A percentile compares a stretch with the other conserved stretches of the same genome.
Conservation (phyloP, 2,797 vertebrate genomes). For the Myotis findleyi region DNA sequence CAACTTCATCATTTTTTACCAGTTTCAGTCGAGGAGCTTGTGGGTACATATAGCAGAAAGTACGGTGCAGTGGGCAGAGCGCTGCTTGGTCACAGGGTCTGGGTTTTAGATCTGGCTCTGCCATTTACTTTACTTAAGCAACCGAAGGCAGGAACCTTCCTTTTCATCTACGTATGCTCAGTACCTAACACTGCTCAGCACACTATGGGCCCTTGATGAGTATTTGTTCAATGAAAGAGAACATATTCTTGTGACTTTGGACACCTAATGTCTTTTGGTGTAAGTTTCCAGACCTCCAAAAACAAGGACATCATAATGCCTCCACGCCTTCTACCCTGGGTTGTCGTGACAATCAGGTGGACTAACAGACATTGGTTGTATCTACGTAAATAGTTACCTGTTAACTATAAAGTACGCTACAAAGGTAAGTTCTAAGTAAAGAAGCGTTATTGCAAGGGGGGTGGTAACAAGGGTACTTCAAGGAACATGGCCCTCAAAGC, state of each 20-base stretch:
- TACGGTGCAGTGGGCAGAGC: neutral
- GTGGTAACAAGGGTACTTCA: neutral
- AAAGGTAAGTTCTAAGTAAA: neutral
- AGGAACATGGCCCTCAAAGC: neutral
- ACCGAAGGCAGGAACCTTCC: neutral
- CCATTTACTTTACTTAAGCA: neutral
- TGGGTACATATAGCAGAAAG: neutral
- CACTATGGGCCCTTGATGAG: fast-evolving
- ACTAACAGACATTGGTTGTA: neutral
- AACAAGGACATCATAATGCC: neutral
- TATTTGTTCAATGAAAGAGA: neutral
- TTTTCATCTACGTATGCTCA: neutral
- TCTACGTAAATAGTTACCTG: neutral
- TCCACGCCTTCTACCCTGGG: neutral
- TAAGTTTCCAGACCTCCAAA: neutral
- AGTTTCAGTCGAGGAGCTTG: neutral
- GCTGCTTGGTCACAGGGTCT: neutral
- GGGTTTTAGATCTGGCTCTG: neutral
- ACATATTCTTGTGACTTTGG: neutral
- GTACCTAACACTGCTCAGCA: neutral
- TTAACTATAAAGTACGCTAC: neutral
- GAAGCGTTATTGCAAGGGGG: neutral
- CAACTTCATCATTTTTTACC: neutral
- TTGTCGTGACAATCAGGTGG: neutral
- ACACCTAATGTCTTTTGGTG: neutral